These are phyloP conservation scores for Pseudolaguvia tuberculata DNA, from an alignment of 2,113 vertebrate species.

Conservation along the genomic window DNA sequence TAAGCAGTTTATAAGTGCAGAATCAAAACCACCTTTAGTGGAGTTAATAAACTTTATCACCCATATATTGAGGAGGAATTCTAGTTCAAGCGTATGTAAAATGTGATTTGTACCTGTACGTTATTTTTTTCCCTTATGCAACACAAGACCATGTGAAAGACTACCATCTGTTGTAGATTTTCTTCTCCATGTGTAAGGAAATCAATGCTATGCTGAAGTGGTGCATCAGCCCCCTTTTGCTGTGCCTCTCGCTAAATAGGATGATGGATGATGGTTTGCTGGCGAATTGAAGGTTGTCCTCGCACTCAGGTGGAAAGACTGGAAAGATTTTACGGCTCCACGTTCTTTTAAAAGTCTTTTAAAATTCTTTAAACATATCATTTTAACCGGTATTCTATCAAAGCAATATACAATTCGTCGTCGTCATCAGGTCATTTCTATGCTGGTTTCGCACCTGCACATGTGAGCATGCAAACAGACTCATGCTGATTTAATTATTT, in stretches of 20 bases:
- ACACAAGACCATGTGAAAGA: background rate
- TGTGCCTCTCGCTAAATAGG: slow-evolving; percentile 5
- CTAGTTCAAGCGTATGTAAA: background rate
- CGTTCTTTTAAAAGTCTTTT: background rate
- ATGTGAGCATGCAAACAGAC: background rate
- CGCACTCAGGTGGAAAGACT: background rate
- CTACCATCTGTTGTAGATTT: slow-evolving; percentile 5
- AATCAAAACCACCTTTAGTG: too few species aligned
- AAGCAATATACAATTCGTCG: background rate
- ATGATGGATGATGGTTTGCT: slow-evolving; percentile 1
- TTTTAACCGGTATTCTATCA: background rate
- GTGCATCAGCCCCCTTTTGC: background rate
- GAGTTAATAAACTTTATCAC: background rate
- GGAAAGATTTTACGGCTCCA: background rate
- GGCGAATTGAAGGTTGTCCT: background rate
- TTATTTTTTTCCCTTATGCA: background rate
- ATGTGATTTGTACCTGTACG: background rate
- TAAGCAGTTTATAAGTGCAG: too few species aligned
- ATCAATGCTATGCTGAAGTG: background rate
- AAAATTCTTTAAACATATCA: background rate
- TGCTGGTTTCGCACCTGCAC: background rate
- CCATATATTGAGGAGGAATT: background rate
- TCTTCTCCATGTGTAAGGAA: background rate
- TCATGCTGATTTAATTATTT: slow-evolving; percentile 8
- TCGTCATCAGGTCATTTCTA: background rate